Evolutionary conservation across 2,113 vertebrate species (phyloP).

Genomic region (Ardeotis arabs): DNA sequence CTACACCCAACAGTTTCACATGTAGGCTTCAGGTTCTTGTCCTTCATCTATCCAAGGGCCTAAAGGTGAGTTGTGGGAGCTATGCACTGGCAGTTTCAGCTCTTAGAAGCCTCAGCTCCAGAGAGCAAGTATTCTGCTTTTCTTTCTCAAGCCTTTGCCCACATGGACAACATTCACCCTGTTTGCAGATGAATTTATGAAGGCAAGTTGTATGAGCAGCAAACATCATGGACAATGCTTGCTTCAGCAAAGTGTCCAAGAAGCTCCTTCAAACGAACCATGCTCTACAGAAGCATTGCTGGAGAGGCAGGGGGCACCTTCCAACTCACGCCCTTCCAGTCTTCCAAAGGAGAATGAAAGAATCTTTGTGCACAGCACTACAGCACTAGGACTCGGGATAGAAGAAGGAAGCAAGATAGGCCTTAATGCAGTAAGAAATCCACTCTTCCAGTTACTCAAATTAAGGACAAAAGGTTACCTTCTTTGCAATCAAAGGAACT

Average conservation of each 20-base stretch:
- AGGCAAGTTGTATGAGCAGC: background rate
- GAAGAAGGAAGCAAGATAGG: background rate
- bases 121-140: background rate
- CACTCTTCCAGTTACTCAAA: background rate
- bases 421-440: background rate
- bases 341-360: background rate
- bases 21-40: accelerated
- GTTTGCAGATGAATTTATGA: background rate
- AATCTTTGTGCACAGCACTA: background rate
- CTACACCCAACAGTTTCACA: background rate
- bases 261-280: background rate
- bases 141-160: background rate
- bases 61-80: background rate
- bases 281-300: background rate
- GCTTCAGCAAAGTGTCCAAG: background rate
- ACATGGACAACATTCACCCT: background rate
- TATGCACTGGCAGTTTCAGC: accelerated
- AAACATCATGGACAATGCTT: background rate
- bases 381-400: background rate
- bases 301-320: background rate
- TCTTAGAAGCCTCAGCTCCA: background rate
- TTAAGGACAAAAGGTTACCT: background rate
- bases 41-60: background rate
- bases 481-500: background rate
- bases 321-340: background rate